These are phyloP conservation scores for Ostrea edulis DNA, from an alignment of 1,140 invertebrate species.

Conservation along the genomic window DNA sequence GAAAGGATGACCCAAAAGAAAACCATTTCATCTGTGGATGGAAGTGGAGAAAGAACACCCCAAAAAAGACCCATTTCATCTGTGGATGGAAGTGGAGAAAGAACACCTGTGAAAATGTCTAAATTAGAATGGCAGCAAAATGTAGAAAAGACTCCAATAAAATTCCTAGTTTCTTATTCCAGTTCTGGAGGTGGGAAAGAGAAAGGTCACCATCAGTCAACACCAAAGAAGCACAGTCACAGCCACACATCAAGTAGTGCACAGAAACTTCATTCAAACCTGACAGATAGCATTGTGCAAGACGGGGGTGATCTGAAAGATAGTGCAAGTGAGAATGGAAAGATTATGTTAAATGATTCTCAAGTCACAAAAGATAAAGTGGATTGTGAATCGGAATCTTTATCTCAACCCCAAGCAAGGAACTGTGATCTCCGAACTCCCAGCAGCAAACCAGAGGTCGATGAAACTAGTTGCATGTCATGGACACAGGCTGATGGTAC, in stretches of 20 bases:
- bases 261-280: background rate
- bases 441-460: background rate
- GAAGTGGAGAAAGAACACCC: background rate
- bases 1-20: background rate
- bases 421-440: background rate
- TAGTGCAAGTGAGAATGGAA: background rate
- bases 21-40: background rate
- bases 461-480: background rate
- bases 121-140: constrained; percentile 9
- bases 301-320: background rate
- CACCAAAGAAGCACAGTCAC: constrained; percentile 16
- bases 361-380: background rate
- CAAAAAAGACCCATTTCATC: background rate
- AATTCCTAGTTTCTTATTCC: background rate
- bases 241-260: background rate
- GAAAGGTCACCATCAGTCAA: background rate
- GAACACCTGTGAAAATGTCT: constrained; percentile 5
- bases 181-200: constrained; percentile 5
- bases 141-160: background rate
- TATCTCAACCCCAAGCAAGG: background rate
- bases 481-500: background rate
- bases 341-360: background rate
- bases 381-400: background rate
- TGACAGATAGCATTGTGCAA: background rate
- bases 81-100: background rate